Base-by-base conservation (phyloP, 1,140 invertebrate genomes). In the Anastrepha ludens region DNA sequence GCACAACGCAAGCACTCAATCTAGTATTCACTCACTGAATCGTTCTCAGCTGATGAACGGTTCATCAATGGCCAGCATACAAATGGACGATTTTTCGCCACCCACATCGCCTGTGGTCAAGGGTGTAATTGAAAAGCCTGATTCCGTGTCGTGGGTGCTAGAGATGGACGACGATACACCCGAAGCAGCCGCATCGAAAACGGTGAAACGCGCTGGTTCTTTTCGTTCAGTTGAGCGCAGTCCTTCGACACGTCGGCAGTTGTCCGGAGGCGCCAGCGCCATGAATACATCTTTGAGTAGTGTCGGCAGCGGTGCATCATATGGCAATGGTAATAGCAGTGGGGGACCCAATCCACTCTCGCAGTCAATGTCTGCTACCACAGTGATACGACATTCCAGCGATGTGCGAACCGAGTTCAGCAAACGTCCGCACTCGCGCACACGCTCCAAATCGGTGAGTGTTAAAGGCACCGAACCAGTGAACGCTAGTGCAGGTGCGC, bases 91-190 rank as follows among this genome's bases (percentile, higher is more conserved):
- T 88, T 90, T 88, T 86, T 95, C 94, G 62, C 94, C 94, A 6
- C 95, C 95, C 1, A 94, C 94, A 85, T 95, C 95, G 0, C 94
- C 95, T 0, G 94, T 96, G 90, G 95, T 97, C 39, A 97, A 97
- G 91, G 96, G 95, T 17, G 95, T 98, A 65, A 96, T 97, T 3
- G 96, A 97, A 90, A 97, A 97, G 90, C 96, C 95, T 65, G 97
- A 97, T 90, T 97, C 97, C 0, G 96, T 97, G 15, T 97, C 96
- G 87, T 98, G 96, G 95, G 96, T 97, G 3, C 93, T 97, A 13
- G 96, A 97, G 90, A 96, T 97, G 88, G 95, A 96, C 81, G 93
- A 93, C 29, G 96, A 97, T 89, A 94, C 95, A 7, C 95, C 96
- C 0, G 95, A 97, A 88, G 95, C 95, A 87, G 94, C 95, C 15